A percentile compares a stretch with the other conserved stretches of the same genome.
These are phyloP conservation scores for Pentamera pediparva DNA, from an alignment of 53 echinoderm and acorn worm species.

Conservation along the genomic window DNA sequence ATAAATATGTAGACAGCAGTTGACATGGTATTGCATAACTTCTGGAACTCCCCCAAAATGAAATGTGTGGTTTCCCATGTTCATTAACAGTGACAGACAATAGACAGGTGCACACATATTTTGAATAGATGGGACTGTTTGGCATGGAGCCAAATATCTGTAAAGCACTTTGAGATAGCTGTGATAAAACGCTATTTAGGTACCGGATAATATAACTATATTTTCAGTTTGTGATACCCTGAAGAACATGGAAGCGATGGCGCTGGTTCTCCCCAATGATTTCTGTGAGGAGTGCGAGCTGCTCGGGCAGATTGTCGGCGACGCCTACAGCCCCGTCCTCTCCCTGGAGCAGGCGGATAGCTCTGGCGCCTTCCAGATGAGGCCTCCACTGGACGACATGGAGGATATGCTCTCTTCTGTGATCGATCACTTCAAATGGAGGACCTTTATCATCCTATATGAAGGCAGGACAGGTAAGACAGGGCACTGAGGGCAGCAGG, in stretches of 20 bases:
- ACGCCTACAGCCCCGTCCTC: constrained; percentile 46
- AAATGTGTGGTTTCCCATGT: too few relatives aligned
- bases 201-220: neutral
- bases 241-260: constrained; percentile 54
- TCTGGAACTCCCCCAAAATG: too few relatives aligned
- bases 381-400: constrained; percentile 44
- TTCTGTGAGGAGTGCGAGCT: constrained; percentile 53
- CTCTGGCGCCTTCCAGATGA: constrained; percentile 56
- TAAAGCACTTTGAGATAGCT: too few relatives aligned
- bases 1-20: too few relatives aligned
- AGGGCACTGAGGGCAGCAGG: too few relatives aligned
- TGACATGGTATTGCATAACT: too few relatives aligned
- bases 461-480: constrained; percentile 51
- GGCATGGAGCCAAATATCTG: too few relatives aligned
- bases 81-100: too few relatives aligned
- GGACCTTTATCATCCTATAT: constrained; percentile 45
- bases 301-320: constrained; percentile 36
- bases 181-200: too few relatives aligned
- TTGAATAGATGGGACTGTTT: too few relatives aligned
- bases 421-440: constrained; percentile 52
- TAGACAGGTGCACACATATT: too few relatives aligned
- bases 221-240: constrained; percentile 28
- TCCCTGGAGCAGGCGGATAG: constrained; percentile 45
- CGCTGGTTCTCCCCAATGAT: constrained; percentile 59
- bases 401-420: constrained; percentile 37